These are phyloP conservation scores for Elephas maximus DNA, from an alignment of 2,113 vertebrate genomes.

Conservation along the genomic window DNA sequence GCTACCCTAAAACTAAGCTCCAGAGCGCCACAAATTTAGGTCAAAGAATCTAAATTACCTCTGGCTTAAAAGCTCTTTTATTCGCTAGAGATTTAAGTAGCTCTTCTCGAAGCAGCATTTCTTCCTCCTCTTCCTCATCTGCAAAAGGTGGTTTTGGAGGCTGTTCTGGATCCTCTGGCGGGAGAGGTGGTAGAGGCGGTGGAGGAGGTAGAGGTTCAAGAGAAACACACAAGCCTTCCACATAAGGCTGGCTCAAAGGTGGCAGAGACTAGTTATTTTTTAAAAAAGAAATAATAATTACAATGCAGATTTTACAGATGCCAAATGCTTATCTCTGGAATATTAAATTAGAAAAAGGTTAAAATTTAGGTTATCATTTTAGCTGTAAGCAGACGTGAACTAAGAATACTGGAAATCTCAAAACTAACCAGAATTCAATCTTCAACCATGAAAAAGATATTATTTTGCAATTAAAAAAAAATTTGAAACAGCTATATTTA, in stretches of 20 bases:
- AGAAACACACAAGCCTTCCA: constrained; percentile 85
- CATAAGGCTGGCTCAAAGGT: constrained; percentile 88
- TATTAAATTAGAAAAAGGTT: constrained; percentile 61
- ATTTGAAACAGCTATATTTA: constrained; percentile 50
- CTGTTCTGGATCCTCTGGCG: constrained; percentile 93
- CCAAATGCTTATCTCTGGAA: constrained; percentile 39
- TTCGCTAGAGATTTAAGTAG: constrained; percentile 96
- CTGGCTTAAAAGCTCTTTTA: constrained; percentile 92
- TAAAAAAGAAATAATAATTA: constrained; percentile 68
- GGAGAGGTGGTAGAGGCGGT: constrained; percentile 94
- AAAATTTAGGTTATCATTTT: constrained; percentile 48
- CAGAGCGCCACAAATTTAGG: constrained; percentile 83
- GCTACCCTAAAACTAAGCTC: background rate
- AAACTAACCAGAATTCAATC: constrained; percentile 60
- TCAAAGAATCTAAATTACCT: constrained; percentile 87
- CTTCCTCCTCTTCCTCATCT: constrained; percentile 98
- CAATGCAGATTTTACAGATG: constrained; percentile 53
- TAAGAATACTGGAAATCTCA: constrained; percentile 22
- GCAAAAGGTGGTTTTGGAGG: constrained; percentile 98
- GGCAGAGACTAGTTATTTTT: constrained; percentile 80
- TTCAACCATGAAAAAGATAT: constrained; percentile 15
- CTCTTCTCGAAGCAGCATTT: constrained; percentile 98
- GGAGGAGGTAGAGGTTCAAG: constrained; percentile 86
- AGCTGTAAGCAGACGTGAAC: constrained; percentile 20
- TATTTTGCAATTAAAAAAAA: constrained; percentile 49